Base-by-base conservation (phyloP, 1,140 invertebrate species). In the Drosophila sulfurigaster region DNA sequence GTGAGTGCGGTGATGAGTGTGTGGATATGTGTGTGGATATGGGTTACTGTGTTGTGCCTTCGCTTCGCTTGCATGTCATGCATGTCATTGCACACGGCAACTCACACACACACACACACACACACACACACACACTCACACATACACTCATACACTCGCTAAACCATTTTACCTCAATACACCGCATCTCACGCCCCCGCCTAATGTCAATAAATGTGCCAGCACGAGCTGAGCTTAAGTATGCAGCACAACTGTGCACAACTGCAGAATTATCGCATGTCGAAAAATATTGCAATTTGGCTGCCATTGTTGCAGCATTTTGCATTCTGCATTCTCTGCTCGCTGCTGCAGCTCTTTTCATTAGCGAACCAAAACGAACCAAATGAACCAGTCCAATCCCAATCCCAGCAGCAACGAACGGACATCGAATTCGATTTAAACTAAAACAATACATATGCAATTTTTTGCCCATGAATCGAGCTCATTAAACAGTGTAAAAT, bases 31-130 rank as follows among this genome's bases (percentile, higher is more conserved):
- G 30, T 68, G 16, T 43, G 30, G 11, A 64, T 70, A 51, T 59
- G 58, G 82, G 75, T 76, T 79, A 72, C 67, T 82, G 67, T 79
- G 75, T 48, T 75, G 52, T 57, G 30, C 41, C 46, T 25, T 25
- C 28, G 52, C 48, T 63, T 62, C n/a, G 30, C 28, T 51, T 51
- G 58, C 56, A 57, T 57, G 54, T 59, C 66, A 57, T 51, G 58
- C 56, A 57, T 57, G 54, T 59, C 66, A 45, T 46, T 49, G 48
- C 48, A 56, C 52, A 66, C 49, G 32, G 32, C 43, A 43, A 49
- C n/a, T 15, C 28, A 38, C 35, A 8, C 35, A 8, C 10, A 2
- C 35, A 38, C 10, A 16, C 35, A n/a, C 56, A 28, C 60, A 20
- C 48, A 10, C 48, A n/a, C n/a, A 35, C 41, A 38, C 13, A 6